Conservation (phyloP, 2,888 invertebrate species). For the Tetragonisca angustula region DNA sequence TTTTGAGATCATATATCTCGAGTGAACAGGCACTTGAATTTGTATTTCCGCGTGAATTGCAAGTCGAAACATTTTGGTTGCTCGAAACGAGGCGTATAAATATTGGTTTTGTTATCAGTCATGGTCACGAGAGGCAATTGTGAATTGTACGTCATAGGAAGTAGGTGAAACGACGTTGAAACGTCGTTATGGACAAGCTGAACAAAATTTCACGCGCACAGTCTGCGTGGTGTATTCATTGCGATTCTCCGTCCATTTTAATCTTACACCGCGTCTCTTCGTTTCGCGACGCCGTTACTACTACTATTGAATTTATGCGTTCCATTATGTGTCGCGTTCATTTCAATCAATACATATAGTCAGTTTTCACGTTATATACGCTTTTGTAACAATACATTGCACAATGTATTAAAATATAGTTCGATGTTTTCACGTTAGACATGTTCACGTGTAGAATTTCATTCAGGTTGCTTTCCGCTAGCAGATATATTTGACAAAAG, state of each 20-base stretch:
- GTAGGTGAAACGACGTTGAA: conserved; percentile 59
- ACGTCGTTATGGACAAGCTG: conserved; percentile 42
- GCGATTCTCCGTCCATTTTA: conserved; percentile 24
- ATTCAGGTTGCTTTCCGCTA: not conserved
- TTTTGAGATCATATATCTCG: not conserved
- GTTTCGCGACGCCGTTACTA: not conserved
- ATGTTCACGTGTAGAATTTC: not conserved
- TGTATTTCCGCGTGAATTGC: not conserved
- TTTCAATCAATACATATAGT: conserved; percentile 11
- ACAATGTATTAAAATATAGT: not conserved
- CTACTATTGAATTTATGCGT: conserved; percentile 21
- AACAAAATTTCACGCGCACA: conserved; percentile 48
- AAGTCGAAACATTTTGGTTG: conserved; percentile 48
- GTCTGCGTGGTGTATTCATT: conserved; percentile 22
- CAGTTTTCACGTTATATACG: not conserved
- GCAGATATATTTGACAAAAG: conserved; percentile 17
- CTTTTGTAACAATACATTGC: not conserved
- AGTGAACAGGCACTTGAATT: no score
- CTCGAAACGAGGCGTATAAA: conserved; percentile 37
- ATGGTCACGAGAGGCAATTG: conserved; percentile 63
- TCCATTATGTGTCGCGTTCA: not conserved
- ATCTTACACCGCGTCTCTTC: not conserved
- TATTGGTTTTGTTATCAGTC: conserved; percentile 55
- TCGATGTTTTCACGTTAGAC: not conserved
- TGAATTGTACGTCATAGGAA: conserved; percentile 61